A percentile compares a stretch with the other conserved stretches of the same genome.
These are phyloP conservation scores for Boloria euphrosyne DNA, from an alignment of 2,888 invertebrate species.

Conservation along the genomic window DNA sequence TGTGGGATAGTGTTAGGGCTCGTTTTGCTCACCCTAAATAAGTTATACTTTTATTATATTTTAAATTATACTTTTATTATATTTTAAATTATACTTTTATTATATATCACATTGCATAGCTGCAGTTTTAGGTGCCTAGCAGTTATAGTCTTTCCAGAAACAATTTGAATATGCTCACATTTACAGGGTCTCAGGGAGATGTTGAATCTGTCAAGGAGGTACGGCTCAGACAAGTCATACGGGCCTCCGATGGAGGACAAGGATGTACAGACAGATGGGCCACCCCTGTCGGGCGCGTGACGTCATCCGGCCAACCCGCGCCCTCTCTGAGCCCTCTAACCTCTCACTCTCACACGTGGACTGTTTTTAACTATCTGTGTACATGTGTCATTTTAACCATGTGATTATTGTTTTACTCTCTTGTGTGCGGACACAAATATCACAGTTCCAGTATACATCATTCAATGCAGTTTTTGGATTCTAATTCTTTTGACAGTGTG, in stretches of 20 bases:
- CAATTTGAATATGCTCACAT: not conserved
- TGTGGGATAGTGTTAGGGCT: no score
- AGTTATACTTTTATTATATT: no score
- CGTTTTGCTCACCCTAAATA: no score
- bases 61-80: no score
- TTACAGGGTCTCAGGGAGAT: constrained; percentile 91
- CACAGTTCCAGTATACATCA: constrained; percentile 30
- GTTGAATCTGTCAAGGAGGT: constrained; percentile 89
- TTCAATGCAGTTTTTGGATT: constrained; percentile 61
- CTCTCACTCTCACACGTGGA: constrained; percentile 27
- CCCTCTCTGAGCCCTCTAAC: constrained; percentile 52
- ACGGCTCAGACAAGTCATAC: constrained; percentile 81
- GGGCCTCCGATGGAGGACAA: constrained; percentile 86
- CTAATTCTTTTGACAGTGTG: constrained; percentile 70
- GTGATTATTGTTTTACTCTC: constrained; percentile 14
- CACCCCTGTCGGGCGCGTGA: constrained; percentile 71
- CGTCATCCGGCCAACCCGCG: constrained; percentile 59
- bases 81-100: no score
- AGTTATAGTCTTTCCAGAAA: not conserved
- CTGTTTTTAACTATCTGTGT: constrained; percentile 28
- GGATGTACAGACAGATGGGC: constrained; percentile 87
- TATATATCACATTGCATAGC: no score
- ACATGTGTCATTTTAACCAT: constrained; percentile 22
- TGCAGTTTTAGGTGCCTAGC: no score
- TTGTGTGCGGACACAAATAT: constrained; percentile 23